Evolutionary conservation across 2,113 vertebrate genomes (phyloP), one percentile per base, ranked within the genome.

Genomic region (Microcebus murinus): DNA sequence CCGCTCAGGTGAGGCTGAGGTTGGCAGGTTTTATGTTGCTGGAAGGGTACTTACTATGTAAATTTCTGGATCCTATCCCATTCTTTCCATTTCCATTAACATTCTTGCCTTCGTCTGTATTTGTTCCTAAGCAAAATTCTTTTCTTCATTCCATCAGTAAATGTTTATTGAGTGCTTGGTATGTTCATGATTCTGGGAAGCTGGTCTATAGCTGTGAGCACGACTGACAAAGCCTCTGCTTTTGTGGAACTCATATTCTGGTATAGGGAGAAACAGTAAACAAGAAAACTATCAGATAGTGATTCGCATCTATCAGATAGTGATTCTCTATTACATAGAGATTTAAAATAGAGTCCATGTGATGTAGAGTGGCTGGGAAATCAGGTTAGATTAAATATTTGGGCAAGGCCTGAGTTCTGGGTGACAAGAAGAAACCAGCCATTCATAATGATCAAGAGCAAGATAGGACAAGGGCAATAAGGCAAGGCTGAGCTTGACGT

Each of bases 71-170:
- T 84, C 48, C 42, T 84, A 0, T 80, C 79, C n/a, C 73, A 86
- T 76, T 50, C 79, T 94, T 76, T 50, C 14, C 70, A 17, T 65
- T 79, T 93, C 48, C 61, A 6, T 80, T 74, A 61, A 80, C 25
- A 18, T 67, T 59, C 68, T 94, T 87, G 45, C 15, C 63, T 87
- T 87, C 12, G 27, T 86, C 39, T 94, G 34, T 86, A 18, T 97
- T 94, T 89, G 48, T 59, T 96, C 52, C 39, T 67, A 67, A 92
- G 73, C 73, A 77, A 63, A 96, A 95, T 52, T 70, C 39, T 45
- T n/a, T 70, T 61, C 59, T 71, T 70, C 23, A 17, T 94, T 90
- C 42, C 20, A 86, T 82, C 48, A 21, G 48, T 36, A 9, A 57
- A 25, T 83, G 31, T 81, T 93, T 85, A 45, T 29, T 57, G 73